Evolutionary conservation across 2,888 invertebrate species (phyloP).

Genomic region (Acanthococcus lagerstroemiae): DNA sequence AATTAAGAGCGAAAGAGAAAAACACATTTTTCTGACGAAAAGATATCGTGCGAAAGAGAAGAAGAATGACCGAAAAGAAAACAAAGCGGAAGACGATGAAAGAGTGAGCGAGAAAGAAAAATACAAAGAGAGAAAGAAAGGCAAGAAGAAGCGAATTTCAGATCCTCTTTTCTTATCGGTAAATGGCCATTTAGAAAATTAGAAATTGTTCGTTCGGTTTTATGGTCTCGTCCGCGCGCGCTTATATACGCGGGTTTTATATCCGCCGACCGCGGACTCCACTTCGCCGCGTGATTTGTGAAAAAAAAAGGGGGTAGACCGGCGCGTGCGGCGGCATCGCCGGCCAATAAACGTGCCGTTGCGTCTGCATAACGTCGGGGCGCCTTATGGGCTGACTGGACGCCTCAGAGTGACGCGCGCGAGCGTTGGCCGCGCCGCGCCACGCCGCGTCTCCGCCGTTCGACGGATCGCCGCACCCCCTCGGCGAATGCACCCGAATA

Average conservation of each 20-base stretch:
- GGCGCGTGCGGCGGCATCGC: conserved; percentile 8
- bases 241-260: conserved; percentile 16
- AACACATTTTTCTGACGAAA: no score
- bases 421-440: neutral
- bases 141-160: conserved; percentile 3
- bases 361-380: conserved; percentile 11
- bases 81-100: no score
- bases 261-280: neutral
- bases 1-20: no score
- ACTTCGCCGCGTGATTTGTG: no score
- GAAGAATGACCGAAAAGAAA: no score
- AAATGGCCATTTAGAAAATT: conserved; percentile 28
- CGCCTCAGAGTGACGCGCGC: conserved; percentile 22
- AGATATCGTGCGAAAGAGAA: no score
- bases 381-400: conserved; percentile 27
- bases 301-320: conserved; percentile 4
- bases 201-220: conserved; percentile 26
- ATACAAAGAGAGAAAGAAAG: neutral
- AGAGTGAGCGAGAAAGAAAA: neutral
- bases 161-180: conserved; percentile 18
- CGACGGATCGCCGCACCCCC: neutral
- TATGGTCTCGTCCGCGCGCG: no score
- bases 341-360: conserved; percentile 27
- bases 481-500: neutral
- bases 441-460: neutral